Evolutionary conservation across 53 echinoderm and acorn worm species (phyloP).

Genomic region (Stichopus horrens): DNA sequence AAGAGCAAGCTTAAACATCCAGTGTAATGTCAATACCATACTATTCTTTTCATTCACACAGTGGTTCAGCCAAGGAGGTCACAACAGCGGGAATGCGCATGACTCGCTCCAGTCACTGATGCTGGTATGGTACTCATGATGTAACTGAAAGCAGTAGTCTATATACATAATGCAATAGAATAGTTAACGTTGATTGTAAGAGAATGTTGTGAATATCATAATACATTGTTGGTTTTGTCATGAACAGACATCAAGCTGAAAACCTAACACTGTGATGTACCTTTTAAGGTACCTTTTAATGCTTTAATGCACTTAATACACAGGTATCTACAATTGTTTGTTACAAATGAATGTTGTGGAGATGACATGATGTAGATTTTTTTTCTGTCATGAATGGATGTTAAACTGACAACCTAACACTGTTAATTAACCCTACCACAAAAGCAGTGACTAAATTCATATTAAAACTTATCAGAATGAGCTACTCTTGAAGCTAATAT

Average conservation of each 20-base stretch:
- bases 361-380: no score
- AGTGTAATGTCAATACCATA: no score
- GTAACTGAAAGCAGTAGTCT: no score
- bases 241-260: not conserved
- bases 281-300: no score
- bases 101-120: conserved; percentile 56
- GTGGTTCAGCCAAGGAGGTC: not conserved
- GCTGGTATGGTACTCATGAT: conserved; percentile 55
- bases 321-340: no score
- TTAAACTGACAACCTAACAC: no score
- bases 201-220: not conserved
- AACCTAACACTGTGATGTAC: not conserved
- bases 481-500: not conserved
- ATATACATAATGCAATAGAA: no score
- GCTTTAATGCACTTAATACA: no score
- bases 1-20: no score
- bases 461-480: not conserved
- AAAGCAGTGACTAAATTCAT: not conserved
- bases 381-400: no score
- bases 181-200: not conserved
- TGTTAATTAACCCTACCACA: no score
- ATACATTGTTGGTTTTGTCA: not conserved
- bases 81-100: conserved; percentile 25
- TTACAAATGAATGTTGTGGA: no score
- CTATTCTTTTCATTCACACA: not conserved